Evolutionary conservation across 2,888 invertebrate species (phyloP).

Genomic region (Sialis lutaria): DNA sequence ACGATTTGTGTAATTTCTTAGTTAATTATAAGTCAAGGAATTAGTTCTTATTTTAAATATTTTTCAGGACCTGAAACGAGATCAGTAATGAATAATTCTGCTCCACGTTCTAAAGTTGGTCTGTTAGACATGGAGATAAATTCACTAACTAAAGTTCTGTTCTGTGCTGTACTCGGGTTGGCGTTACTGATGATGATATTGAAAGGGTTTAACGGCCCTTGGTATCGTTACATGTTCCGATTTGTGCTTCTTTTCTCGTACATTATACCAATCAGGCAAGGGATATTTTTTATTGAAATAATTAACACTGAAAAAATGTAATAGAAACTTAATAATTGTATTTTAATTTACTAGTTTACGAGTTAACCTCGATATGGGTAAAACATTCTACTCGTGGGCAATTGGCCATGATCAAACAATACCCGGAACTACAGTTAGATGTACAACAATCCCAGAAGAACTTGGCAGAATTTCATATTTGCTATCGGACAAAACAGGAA

Average conservation of each 20-base stretch:
- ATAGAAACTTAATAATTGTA: neutral
- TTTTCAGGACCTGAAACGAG: slow-evolving; percentile 75
- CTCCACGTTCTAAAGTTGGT: slow-evolving; percentile 91
- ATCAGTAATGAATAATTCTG: slow-evolving; percentile 97
- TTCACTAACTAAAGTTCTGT: slow-evolving; percentile 87
- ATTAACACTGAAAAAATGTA: neutral
- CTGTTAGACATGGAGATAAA: slow-evolving; percentile 92
- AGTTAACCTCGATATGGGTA: slow-evolving; percentile 98
- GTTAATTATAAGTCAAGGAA: neutral
- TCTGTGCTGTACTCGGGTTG: slow-evolving; percentile 75
- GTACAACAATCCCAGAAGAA: slow-evolving; percentile 98
- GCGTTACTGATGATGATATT: slow-evolving; percentile 90
- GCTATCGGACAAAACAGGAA: slow-evolving; percentile 97
- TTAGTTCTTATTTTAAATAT: neutral
- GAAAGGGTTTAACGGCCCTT: slow-evolving; percentile 91
- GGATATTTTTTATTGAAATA: neutral
- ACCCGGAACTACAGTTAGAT: slow-evolving; percentile 85
- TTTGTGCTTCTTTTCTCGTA: slow-evolving; percentile 96
- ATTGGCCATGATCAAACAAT: slow-evolving; percentile 89
- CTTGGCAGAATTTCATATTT: slow-evolving; percentile 90
- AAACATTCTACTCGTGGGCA: slow-evolving; percentile 92
- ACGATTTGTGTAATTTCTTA: neutral
- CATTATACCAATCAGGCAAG: slow-evolving; percentile 90
- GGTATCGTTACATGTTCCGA: slow-evolving; percentile 92
- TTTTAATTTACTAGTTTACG: slow-evolving; percentile 48